These are phyloP conservation scores for Microctenopoma steveboyesi DNA, from an alignment of 2,797 vertebrate genomes.

Conservation along the genomic window DNA sequence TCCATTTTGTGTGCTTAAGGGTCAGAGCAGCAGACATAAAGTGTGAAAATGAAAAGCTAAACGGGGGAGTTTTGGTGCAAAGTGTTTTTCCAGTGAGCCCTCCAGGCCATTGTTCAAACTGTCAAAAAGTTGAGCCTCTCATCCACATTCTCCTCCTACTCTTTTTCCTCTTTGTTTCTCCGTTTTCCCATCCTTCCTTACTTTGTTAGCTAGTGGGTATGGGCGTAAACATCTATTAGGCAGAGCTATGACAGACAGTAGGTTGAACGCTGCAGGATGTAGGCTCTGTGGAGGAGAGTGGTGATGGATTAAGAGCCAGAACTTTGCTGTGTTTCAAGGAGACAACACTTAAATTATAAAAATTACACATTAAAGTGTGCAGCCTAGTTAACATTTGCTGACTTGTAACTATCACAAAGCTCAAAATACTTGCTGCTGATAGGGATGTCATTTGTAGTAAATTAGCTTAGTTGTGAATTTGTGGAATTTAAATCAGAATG, in stretches of 20 bases:
- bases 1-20: constrained; percentile 47
- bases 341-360: constrained; percentile 33
- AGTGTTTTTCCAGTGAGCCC: constrained; percentile 58
- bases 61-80: constrained; percentile 34
- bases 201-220: constrained; percentile 40
- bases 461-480: neutral
- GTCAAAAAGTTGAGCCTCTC: constrained; percentile 55
- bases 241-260: constrained; percentile 49
- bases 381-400: neutral
- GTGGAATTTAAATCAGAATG: neutral
- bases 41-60: constrained; percentile 52
- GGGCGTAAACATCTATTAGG: constrained; percentile 54
- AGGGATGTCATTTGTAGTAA: neutral
- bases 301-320: constrained; percentile 53
- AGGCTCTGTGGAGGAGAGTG: constrained; percentile 49
- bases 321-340: constrained; percentile 12
- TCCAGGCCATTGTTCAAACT: constrained; percentile 65
- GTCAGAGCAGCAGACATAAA: constrained; percentile 41
- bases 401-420: neutral
- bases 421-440: neutral
- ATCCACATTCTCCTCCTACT: constrained; percentile 53
- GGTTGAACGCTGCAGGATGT: constrained; percentile 47
- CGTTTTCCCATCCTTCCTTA: constrained; percentile 44
- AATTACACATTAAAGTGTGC: constrained; percentile 13
- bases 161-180: constrained; percentile 26